A percentile compares a stretch with the other conserved stretches of the same genome.
phyloP scores from a whole-genome alignment of 2,888 invertebrate genomes.

The Balanococcus diminutus region DNA sequence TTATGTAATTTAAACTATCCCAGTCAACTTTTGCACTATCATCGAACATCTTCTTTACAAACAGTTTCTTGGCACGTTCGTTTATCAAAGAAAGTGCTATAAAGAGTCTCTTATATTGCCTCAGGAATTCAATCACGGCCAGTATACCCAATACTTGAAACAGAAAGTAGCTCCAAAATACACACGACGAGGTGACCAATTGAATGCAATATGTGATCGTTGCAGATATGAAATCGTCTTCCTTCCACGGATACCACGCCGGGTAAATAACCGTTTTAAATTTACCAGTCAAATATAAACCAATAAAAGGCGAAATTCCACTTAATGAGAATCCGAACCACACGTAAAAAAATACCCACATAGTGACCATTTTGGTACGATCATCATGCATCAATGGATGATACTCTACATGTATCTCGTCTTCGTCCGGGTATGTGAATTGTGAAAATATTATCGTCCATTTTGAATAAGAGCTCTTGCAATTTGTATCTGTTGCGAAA shows the following conservation, averaged over 20 bases:
- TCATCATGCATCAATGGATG: not conserved
- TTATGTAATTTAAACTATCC: not conserved
- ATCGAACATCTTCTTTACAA: not conserved
- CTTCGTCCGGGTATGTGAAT: conserved; percentile 19
- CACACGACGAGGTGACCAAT: not conserved
- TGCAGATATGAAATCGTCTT: not conserved
- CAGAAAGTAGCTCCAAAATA: conserved; percentile 40
- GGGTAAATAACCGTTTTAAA: conserved; percentile 11
- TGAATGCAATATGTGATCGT: not conserved
- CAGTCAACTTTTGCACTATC: not conserved
- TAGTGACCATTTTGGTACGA: not conserved
- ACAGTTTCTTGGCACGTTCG: not conserved
- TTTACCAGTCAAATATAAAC: not conserved
- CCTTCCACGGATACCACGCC: conserved; percentile 16
- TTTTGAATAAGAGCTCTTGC: not conserved
- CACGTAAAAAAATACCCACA: not conserved
- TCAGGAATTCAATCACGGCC: not conserved
- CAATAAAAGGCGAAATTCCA: conserved; percentile 28
- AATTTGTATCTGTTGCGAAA: not conserved
- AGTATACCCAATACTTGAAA: not conserved
- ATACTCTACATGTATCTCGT: not conserved
- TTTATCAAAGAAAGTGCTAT: not conserved
- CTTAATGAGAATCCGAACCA: conserved; percentile 34
- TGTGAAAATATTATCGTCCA: conserved; percentile 23
- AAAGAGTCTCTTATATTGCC: conserved; percentile 6